Evolutionary conservation across 2,113 vertebrate species (phyloP), one percentile per base, ranked within the genome.

Genomic region (Puntigrus tetrazona): DNA sequence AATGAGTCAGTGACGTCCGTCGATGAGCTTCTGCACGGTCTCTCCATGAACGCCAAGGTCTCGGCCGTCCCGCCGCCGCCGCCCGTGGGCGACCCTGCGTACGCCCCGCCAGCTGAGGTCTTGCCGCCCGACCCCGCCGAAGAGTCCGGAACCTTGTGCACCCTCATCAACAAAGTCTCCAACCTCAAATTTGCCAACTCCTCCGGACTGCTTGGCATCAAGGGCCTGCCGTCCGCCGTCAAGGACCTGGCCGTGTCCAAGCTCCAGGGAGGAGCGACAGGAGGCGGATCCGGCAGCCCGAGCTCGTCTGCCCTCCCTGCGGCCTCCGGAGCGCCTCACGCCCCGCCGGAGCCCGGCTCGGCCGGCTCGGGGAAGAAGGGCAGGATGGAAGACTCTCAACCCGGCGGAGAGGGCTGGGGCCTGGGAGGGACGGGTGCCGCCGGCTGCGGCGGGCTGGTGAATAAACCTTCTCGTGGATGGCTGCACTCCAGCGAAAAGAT

Each of bases 1-100:
- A 98, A 99, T 95, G 98, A 99, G 96, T 99, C 97, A 85, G 96
- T 99, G 95, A 98, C 98, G 90, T 98, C 98, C 87, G 96, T 97
- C 92, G 97, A 99, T 96, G 98, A 99, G 93, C 95, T 98, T 93
- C 93, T 98, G 91, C 96, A 98, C 93, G 97, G 95, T 94, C 95
- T 99, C 94, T 96, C 97, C 93, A 96, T 97, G 96, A 98, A 96
- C 95, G 94, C 95, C 94, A 99, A 99, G 93, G 95, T 97, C 92
- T 96, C 97, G 88, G 93, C 95, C 87, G 93, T 73, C 52, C 41
- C 92, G 93, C 93, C 95, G 27, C 27, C 80, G 84, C 93, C 94
- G 81, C 92, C 96, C 92, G 92, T 95, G 81, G 92, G 94, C 88
- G 92, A 96, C 92, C 93, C 96, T 78, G 93, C 96, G 1, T 98